Evolutionary conservation across 2,797 vertebrate genomes (phyloP).

Genomic region (Oryzias dopingdopingensis): DNA sequence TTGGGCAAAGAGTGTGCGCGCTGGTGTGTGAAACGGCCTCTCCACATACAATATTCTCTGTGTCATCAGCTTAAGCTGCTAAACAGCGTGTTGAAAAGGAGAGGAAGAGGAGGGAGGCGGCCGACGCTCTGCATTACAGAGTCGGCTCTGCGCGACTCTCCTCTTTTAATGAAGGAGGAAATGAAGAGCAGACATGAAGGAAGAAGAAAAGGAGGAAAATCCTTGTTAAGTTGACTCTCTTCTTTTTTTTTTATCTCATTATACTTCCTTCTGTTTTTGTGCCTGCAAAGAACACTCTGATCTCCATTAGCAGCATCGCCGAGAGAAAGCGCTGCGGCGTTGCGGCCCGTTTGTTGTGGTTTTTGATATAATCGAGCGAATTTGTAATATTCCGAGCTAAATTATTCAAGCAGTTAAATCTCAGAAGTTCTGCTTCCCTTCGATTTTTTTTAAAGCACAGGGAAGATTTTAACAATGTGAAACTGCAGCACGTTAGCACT

Average conservation of each 20-base stretch:
- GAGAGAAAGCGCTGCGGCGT: slow-evolving; percentile 20
- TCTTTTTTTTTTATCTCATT: slow-evolving; percentile 44
- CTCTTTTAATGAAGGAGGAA: slow-evolving; percentile 63
- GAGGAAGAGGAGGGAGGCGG: slow-evolving; percentile 31
- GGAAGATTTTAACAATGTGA: slow-evolving; percentile 55
- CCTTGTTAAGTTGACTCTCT: slow-evolving; percentile 50
- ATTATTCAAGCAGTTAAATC: slow-evolving; percentile 75
- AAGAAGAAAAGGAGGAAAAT: slow-evolving; percentile 53
- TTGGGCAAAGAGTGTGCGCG: slow-evolving; percentile 69
- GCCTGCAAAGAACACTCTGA: slow-evolving; percentile 41
- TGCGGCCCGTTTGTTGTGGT: slow-evolving; percentile 52
- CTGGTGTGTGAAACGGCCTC: slow-evolving; percentile 58
- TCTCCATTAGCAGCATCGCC: slow-evolving; percentile 52
- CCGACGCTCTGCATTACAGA: slow-evolving; percentile 28
- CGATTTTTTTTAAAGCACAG: slow-evolving; percentile 37
- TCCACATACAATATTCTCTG: slow-evolving; percentile 76
- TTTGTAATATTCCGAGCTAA: slow-evolving; percentile 59
- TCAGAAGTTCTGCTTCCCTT: slow-evolving; percentile 64
- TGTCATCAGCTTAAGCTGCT: slow-evolving; percentile 78
- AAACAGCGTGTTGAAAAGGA: slow-evolving; percentile 63
- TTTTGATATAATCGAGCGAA: slow-evolving; percentile 62
- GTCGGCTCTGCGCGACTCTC: slow-evolving; percentile 26
- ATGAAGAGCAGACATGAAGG: slow-evolving; percentile 56
- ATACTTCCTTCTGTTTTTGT: slow-evolving; percentile 20
- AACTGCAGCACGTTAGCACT: slow-evolving; percentile 29